Percentiles rank a stretch among this genome's conserved stretches.
phyloP scores from a whole-genome alignment of 35 echinoderm and acorn worm species.

The Strongylocentrotus purpuratus region DNA sequence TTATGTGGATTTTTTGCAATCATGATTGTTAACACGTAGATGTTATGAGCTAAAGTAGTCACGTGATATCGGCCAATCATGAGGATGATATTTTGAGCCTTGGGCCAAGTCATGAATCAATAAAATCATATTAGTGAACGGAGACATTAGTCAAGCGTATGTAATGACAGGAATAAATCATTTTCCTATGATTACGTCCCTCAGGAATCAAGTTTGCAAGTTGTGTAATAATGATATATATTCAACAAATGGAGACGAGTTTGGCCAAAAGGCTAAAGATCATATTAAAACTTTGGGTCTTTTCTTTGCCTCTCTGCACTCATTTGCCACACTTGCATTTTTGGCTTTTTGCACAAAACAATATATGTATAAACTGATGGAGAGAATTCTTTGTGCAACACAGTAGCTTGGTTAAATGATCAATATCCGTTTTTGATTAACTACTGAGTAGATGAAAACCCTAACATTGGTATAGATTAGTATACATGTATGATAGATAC shows the following conservation, averaged over 20 bases:
- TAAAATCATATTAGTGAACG: not conserved
- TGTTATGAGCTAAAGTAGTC: not conserved
- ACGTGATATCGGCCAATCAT: not conserved
- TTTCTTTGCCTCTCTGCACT: too few relatives aligned
- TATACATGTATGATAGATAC: too few relatives aligned
- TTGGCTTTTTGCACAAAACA: too few relatives aligned
- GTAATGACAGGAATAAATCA: not conserved
- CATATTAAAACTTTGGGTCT: not conserved
- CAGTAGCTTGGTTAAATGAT: too few relatives aligned
- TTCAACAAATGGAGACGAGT: not conserved
- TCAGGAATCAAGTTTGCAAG: not conserved
- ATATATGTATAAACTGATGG: too few relatives aligned
- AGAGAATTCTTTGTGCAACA: too few relatives aligned
- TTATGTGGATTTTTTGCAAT: not conserved
- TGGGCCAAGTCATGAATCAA: not conserved
- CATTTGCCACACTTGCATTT: too few relatives aligned
- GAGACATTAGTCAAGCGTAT: not conserved
- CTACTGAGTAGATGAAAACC: too few relatives aligned
- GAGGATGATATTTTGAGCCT: not conserved
- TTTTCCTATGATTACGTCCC: not conserved
- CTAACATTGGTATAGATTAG: too few relatives aligned
- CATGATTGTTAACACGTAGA: conserved; percentile 12
- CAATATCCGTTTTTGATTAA: too few relatives aligned
- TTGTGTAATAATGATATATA: not conserved
- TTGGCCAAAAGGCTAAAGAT: not conserved